phyloP scores from a whole-genome alignment of 2,797 vertebrate species.

The Sebastes diploproa region DNA sequence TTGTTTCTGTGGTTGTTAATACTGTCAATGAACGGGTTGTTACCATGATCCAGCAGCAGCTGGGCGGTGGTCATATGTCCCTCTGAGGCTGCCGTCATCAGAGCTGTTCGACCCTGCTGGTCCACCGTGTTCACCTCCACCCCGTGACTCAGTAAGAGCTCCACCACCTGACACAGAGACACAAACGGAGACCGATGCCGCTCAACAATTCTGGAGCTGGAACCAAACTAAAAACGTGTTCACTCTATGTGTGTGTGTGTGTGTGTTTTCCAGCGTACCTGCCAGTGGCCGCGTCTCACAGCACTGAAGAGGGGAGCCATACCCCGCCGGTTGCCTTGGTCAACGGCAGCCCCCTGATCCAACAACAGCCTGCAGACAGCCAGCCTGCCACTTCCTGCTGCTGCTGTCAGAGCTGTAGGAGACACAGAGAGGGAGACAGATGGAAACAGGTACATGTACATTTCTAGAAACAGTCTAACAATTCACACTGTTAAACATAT shows the following conservation, averaged over 20 bases:
- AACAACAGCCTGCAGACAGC: slow-evolving; percentile 80
- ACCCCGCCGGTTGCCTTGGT: slow-evolving; percentile 84
- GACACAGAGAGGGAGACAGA: background rate
- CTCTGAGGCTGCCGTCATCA: slow-evolving; percentile 96
- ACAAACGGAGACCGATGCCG: background rate
- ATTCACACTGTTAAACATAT: background rate
- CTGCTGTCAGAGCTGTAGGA: slow-evolving; percentile 68
- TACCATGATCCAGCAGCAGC: slow-evolving; percentile 93
- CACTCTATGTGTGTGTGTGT: background rate
- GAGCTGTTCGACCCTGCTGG: slow-evolving; percentile 92
- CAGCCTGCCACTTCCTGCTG: slow-evolving; percentile 66
- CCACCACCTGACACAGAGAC: slow-evolving; percentile 85
- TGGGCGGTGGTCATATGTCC: slow-evolving; percentile 91
- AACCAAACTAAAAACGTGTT: background rate
- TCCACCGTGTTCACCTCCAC: slow-evolving; percentile 93
- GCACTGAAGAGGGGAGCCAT: slow-evolving; percentile 87
- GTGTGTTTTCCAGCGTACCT: slow-evolving; percentile 78
- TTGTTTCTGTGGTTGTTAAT: background rate
- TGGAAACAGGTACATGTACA: background rate
- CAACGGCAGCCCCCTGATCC: slow-evolving; percentile 82
- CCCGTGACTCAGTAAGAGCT: slow-evolving; percentile 89
- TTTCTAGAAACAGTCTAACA: background rate
- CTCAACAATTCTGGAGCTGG: background rate
- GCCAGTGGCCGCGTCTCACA: slow-evolving; percentile 90
- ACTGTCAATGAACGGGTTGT: slow-evolving; percentile 8